A percentile compares a stretch with the other conserved stretches of the same genome.
These are phyloP conservation scores for Peromyscus californicus DNA, from an alignment of 2,113 vertebrate genomes.

Conservation along the genomic window DNA sequence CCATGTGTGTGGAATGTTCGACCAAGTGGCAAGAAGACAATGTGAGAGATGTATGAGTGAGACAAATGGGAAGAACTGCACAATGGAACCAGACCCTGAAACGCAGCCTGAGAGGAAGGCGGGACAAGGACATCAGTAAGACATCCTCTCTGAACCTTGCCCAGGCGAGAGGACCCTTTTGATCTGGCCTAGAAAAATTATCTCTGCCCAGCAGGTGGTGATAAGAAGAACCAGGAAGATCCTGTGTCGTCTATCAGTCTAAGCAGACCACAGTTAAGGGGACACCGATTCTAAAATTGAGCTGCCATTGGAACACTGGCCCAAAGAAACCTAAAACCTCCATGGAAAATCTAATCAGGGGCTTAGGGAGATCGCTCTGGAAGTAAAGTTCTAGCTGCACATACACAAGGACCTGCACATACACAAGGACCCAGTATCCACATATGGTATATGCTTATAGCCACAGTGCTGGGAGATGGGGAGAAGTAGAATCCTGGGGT, in stretches of 20 bases:
- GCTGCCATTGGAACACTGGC: background rate
- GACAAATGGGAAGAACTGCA: background rate
- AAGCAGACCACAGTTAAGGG: background rate
- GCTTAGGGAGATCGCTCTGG: too few relatives aligned
- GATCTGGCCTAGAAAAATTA: background rate
- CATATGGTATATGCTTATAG: background rate
- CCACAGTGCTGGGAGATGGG: background rate
- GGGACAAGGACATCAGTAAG: background rate
- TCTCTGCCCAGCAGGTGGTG: background rate
- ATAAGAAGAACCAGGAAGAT: background rate
- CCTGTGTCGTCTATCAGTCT: background rate
- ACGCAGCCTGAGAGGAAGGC: background rate
- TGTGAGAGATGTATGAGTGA: background rate
- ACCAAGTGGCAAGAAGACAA: background rate
- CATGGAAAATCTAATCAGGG: background rate
- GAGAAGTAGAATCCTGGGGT: background rate
- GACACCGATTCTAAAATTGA: background rate
- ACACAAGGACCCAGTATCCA: background rate
- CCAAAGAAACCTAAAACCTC: background rate
- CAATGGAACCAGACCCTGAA: background rate
- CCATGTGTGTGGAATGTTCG: background rate
- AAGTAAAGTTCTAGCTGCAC: background rate
- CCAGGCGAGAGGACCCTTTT: background rate
- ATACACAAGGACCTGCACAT: background rate
- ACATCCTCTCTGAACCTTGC: too few relatives aligned